Evolutionary conservation across 1,140 invertebrate genomes (phyloP), one percentile per base, ranked within the genome.

Genomic region (Drosophila tropicalis): DNA sequence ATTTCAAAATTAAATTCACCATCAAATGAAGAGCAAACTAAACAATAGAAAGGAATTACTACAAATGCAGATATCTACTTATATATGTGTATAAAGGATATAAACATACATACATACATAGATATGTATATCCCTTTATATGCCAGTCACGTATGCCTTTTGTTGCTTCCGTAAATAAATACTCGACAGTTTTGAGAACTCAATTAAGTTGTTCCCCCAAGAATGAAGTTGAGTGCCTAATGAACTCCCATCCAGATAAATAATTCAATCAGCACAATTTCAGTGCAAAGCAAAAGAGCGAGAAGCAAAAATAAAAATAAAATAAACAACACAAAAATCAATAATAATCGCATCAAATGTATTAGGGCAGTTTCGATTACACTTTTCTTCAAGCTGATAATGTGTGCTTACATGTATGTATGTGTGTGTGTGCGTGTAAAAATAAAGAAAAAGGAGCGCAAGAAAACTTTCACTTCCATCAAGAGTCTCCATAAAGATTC

Each of bases 401-500:
- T 86, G 79, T 70, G 61, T 66, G 64, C 55, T 61, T 32, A 61
- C 56, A 39, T 44, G 58, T 40, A 15, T 5, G 9, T 17, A 13
- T 44, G 13, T 62, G 64, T 63, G 60, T 44, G 7, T 36, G 54
- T 7, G 47, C 65, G 10, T 10, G 62, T n/a, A 15, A 25, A 36
- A 15, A 6, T 15, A 44, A 15, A 17, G 2, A 10, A 12, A 51
- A 51, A 51, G 19, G 12, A 51, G 44, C 44, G 10, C 22, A 22
- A 51, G 19, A 19, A 51, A 67, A 77, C 74, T 78, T 72, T 77
- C 62, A 67, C 61, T 62, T 41, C 63, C 60, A 61, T 64, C 47
- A 67, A 32, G 66, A 73, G 63, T 68, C 67, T 70, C 72, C 80
- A 90, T 90, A 89, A 86, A 87, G 89, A 82, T 91, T 91, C 85